Percentiles rank a stretch among this genome's conserved stretches.
Evolutionary conservation across 2,888 invertebrate species (phyloP).

Genomic region (Altica lythri): DNA sequence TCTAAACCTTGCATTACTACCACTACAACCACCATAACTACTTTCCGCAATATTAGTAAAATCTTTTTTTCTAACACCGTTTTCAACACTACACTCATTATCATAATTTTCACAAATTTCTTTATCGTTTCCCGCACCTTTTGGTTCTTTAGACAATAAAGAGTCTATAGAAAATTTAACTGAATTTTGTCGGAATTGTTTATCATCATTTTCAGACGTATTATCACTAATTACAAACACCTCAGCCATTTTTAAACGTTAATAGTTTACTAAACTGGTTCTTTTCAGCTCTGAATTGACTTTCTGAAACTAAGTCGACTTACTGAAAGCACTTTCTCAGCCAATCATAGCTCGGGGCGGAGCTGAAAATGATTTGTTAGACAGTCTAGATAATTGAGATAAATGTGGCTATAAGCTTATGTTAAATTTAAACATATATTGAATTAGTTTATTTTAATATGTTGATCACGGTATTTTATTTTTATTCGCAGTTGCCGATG

Average conservation of each 20-base stretch:
- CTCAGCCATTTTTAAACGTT: conserved; percentile 24
- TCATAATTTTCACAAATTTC: background rate
- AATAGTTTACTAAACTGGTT: conserved; percentile 11
- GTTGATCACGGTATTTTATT: conserved; percentile 16
- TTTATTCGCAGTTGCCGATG: conserved; percentile 13
- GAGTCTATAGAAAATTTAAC: conserved; percentile 51
- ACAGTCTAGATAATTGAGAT: conserved; percentile 41
- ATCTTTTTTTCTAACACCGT: conserved; percentile 2
- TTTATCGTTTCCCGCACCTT: background rate
- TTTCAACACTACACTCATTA: conserved; percentile 5
- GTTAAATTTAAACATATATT: conserved; percentile 39
- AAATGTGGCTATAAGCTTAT: conserved; percentile 38
- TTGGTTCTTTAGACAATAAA: conserved; percentile 37
- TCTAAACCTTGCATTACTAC: background rate
- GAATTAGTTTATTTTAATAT: conserved; percentile 36
- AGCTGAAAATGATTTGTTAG: conserved; percentile 35
- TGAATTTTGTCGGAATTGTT: conserved; percentile 36
- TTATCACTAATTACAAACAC: conserved; percentile 17
- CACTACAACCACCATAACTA: background rate
- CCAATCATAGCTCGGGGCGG: conserved; percentile 37
- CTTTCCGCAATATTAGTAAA: conserved; percentile 4
- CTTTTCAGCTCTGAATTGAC: conserved; percentile 38
- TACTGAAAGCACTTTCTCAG: conserved; percentile 27
- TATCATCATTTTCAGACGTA: conserved; percentile 16
- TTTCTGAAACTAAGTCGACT: conserved; percentile 24